These are phyloP conservation scores for Trididemnum miniatum DNA, from an alignment of 23 tunicate species.

Conservation along the genomic window DNA sequence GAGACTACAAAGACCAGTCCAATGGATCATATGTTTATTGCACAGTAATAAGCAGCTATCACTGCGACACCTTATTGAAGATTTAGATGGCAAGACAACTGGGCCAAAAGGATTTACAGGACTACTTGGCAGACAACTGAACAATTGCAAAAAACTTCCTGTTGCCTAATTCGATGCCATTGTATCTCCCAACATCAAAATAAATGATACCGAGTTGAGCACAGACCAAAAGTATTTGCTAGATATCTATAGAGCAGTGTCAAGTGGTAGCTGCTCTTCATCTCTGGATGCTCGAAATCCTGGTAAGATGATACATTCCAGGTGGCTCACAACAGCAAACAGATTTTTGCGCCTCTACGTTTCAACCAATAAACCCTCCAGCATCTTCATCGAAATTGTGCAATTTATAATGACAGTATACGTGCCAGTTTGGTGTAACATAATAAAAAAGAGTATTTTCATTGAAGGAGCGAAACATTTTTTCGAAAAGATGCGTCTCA, in stretches of 20 bases:
- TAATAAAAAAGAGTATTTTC: background rate
- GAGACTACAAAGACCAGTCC: background rate
- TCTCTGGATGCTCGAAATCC: background rate
- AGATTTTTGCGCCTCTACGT: background rate
- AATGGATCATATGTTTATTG: background rate
- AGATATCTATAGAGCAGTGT: background rate
- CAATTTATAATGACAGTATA: background rate
- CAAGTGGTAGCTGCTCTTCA: background rate
- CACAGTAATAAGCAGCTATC: background rate
- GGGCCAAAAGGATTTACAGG: slow-evolving; percentile 1
- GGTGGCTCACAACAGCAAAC: background rate
- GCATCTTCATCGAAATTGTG: background rate
- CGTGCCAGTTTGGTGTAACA: background rate
- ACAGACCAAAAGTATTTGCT: background rate
- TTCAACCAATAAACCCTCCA: background rate
- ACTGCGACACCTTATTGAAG: background rate
- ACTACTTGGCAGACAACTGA: background rate
- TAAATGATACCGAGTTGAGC: background rate
- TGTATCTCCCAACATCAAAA: background rate
- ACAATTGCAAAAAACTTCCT: background rate
- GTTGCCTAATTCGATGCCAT: background rate
- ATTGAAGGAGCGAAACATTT: background rate
- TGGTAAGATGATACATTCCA: background rate
- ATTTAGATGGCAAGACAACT: background rate
- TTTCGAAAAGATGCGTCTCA: background rate